Evolutionary conservation across 2,888 invertebrate species (phyloP), one percentile per base, ranked within the genome.

Genomic region (Philaethria dido): DNA sequence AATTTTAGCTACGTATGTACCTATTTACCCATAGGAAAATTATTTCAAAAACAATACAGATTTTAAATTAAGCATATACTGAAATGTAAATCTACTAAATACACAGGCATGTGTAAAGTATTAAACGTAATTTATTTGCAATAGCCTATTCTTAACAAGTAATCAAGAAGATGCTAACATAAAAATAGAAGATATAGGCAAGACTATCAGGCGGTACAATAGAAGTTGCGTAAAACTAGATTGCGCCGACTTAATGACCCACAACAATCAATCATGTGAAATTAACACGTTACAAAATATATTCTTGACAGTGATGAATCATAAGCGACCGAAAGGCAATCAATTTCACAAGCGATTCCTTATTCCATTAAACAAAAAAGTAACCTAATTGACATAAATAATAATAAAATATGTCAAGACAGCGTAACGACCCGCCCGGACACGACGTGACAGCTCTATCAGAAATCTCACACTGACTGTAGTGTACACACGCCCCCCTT

Each of bases 381-480:
- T 88, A 92, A 90, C 86, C 87, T 91, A 92, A 92, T 92, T 92
- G 92, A 92, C 92, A 92, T 92, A 92, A 92, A 92, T 92, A 92
- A 92, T 92, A 91, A 92, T 92, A 92, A 92, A 89, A 92, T 89
- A 88, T 90, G 92, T 90, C 91, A 88, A 86, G 89, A 87, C 88
- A 82, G 85, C 88, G 89, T 89, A 90, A 88, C 90, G 89, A 88
- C 81, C 82, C 86, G 85, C 80, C 80, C 86, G 88, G 89, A 88
- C 87, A 84, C 89, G 90, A 87, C 89, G 78, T 92, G 92, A 92
- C 92, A 90, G 90, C 85, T 92, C 90, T 92, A 92, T 92, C 92
- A 86, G 86, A 80, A 74, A 89, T 90, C 88, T 90, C 80, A 78
- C 78, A 88, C 87, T 87, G 91, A 87, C 84, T 80, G 84, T 83